Percentiles rank a stretch among this genome's conserved stretches.
Conservation (phyloP, 2,888 invertebrate species). For the Pollenia labialis region DNA sequence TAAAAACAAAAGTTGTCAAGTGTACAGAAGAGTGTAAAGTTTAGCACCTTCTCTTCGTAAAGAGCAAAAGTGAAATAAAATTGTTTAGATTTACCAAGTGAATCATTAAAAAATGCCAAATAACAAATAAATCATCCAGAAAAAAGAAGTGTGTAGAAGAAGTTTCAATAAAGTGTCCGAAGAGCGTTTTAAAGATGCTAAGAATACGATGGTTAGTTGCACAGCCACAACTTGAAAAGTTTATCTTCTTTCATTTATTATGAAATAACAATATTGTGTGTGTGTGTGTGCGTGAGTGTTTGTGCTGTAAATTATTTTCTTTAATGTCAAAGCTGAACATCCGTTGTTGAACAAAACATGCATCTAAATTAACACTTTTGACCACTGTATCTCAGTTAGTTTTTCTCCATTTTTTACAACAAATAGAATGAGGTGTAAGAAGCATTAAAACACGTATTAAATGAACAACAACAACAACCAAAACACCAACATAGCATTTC, state of each 20-base stretch:
- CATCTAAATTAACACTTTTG: slow-evolving; percentile 53
- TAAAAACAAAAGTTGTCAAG: background rate
- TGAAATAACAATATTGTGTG: background rate
- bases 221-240: background rate
- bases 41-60: background rate
- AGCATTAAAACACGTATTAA: slow-evolving; percentile 42
- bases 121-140: slow-evolving; percentile 28
- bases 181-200: slow-evolving; percentile 20
- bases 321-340: slow-evolving; percentile 6
- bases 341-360: background rate
- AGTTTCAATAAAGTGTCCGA: slow-evolving; percentile 15
- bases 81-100: background rate
- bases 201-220: background rate
- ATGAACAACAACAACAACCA: background rate
- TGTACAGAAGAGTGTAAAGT: slow-evolving; percentile 4
- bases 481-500: slow-evolving; percentile 25
- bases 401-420: slow-evolving; percentile 8
- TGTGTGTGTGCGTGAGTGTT: background rate
- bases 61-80: background rate
- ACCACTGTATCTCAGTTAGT: slow-evolving; percentile 6
- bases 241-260: background rate
- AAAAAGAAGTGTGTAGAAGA: background rate
- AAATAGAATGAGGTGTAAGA: slow-evolving; percentile 29
- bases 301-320: slow-evolving; percentile 8
- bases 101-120: slow-evolving; percentile 19